Evolutionary conservation across 2,797 vertebrate genomes (phyloP), one percentile per base, ranked within the genome.

Genomic region (Diplodus sargus): DNA sequence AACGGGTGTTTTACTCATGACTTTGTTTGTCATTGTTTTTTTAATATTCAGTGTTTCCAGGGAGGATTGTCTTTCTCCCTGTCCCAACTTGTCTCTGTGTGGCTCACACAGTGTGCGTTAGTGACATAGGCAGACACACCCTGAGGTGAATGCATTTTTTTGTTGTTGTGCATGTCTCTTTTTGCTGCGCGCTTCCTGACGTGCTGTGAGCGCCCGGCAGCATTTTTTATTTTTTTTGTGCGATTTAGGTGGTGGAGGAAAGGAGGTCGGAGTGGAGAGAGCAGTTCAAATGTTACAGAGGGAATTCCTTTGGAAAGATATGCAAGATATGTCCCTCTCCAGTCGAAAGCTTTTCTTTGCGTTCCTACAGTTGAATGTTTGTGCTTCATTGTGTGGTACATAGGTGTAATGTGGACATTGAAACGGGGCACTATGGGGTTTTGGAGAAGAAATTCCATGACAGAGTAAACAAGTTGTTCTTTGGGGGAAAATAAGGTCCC

Each of bases 111-210:
- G 20, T 11, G n/a, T 11, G 54, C n/a, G 51, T 64, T 70, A 71
- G 16, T 39, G 39, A 8, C 39, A 3, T 10, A 45, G 64, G 14
- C 15, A 52, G 88, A 51, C 92, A 92, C 91, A 85, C 93, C 93
- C 85, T 79, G 16, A 52, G 43, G 42, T 82, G 78, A 81, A 84
- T 74, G 39, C 17, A 52, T 79, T 74, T 79, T 72, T 60, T 69
- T 65, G 4, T 43, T 83, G 15, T 48, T 54, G 3, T 77, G 45
- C 12, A 28, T 64, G 28, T 67, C 13, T 57, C 17, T 15, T 54
- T 71, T 65, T 61, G 45, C 68, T 45, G 13, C 25, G 63, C 10
- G 17, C 43, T 79, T 53, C 48, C 14, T 22, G 9, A n/a, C 53
- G 17, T 10, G 9, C 68, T 22, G 20, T 3, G 9, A 51, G 17